Evolutionary conservation across 2,113 vertebrate genomes (phyloP), one percentile per base, ranked within the genome.

Genomic region (Eidolon helvum): DNA sequence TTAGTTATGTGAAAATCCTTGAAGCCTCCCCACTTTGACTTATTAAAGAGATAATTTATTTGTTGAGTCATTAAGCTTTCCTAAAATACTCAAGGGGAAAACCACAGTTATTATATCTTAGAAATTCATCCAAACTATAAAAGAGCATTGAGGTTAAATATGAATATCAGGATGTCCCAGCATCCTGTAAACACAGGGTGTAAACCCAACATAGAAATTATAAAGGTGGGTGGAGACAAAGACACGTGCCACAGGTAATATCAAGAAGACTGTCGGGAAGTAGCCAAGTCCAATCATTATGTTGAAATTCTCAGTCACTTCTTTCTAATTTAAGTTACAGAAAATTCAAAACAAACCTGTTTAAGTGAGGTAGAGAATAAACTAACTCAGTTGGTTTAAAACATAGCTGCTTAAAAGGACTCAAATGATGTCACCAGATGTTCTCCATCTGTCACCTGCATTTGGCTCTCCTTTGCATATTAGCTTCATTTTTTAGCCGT

Each of bases 1-100:
- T 87, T 89, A 90, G 10, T 77, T 93, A 69, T 55, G 26, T 88
- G 72, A 91, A 96, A 90, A 90, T 91, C 38, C 72, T 87, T 83
- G 22, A 21, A 77, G 35, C 8, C 75, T 92, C 26, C 4, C 10
- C 53, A 38, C 43, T 55, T 89, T 40, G 24, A 94, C 63, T 72
- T 79, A 91, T n/a, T 87, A 22, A 57, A 65, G 1, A 92, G 40
- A 74, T 7, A 30, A 19, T 15, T 71, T 95, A 80, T 93, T 61
- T 74, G 24, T n/a, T 90, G 38, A 95, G 79, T 33, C 18, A 28
- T 72, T 63, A 2, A 35, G 33, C 4, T 48, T 65, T 35, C 28
- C 4, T 94, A 68, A 97, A 93, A 30, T 35, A 71, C 40, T 95
- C 50, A 57, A 65, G 14, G 19, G 30, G 35, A n/a, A 88, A 90